Percentiles rank a stretch among this genome's conserved stretches.
These are phyloP conservation scores for Drosophila ogumai DNA, from an alignment of 1,140 invertebrate species.

Conservation along the genomic window DNA sequence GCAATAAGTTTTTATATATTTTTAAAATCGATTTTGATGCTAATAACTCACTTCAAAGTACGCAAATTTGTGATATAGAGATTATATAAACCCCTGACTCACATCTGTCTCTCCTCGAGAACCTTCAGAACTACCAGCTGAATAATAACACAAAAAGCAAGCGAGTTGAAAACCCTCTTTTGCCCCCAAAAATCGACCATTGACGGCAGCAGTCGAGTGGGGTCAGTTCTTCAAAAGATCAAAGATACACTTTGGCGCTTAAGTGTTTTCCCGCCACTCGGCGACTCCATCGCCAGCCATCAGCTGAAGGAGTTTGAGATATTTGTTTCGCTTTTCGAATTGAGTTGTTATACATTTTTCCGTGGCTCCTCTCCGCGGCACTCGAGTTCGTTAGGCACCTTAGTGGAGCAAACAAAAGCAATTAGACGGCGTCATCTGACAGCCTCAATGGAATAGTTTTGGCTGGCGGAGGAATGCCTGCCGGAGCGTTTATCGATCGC, in stretches of 20 bases:
- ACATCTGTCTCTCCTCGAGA: background rate
- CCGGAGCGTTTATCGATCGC: constrained; percentile 66
- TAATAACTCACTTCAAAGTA: constrained; percentile 13
- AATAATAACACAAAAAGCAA: constrained; percentile 3
- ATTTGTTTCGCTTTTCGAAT: constrained; percentile 62
- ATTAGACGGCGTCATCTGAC: constrained; percentile 79
- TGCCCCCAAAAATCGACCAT: constrained; percentile 45
- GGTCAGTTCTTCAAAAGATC: constrained; percentile 73
- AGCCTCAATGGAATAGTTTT: constrained; percentile 74
- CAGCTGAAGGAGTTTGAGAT: constrained; percentile 47
- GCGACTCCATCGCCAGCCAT: constrained; percentile 21
- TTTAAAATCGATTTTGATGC: background rate
- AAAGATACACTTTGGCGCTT: constrained; percentile 80
- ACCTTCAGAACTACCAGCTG: constrained; percentile 12
- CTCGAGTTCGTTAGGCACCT: constrained; percentile 75
- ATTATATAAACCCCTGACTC: constrained; percentile 11
- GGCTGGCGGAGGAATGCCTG: constrained; percentile 45
- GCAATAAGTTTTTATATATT: background rate
- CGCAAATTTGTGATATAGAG: background rate
- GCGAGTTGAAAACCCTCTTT: constrained; percentile 18
- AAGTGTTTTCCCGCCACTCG: constrained; percentile 65
- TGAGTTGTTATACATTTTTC: constrained; percentile 76
- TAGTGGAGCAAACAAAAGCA: constrained; percentile 82
- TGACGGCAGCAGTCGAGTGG: constrained; percentile 71
- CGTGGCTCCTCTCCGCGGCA: constrained; percentile 25